These are phyloP conservation scores for Stichopus chloronotus DNA, from an alignment of 35 echinoderm and acorn worm species.

Conservation along the genomic window DNA sequence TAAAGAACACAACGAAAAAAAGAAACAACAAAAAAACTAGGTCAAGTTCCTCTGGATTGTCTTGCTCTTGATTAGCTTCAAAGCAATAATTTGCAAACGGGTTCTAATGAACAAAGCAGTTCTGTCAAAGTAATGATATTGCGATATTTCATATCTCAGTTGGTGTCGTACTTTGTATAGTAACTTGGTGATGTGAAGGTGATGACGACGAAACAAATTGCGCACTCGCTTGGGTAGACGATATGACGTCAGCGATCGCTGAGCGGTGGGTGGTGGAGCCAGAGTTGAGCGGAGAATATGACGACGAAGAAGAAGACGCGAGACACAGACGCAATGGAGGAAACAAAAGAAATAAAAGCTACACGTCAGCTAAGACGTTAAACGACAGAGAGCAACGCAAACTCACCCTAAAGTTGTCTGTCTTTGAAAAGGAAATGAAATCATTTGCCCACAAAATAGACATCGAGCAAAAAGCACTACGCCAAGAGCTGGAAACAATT, in stretches of 20 bases:
- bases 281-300: conserved; percentile 12
- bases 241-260: conserved; percentile 13
- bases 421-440: conserved; percentile 42
- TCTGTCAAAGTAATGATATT: no score
- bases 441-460: conserved; percentile 33
- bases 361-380: conserved; percentile 28
- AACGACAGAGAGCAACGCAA: conserved; percentile 41
- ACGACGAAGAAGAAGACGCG: not conserved
- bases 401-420: conserved; percentile 17
- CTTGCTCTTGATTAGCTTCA: no score
- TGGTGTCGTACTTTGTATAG: no score
- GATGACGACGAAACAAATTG: no score
- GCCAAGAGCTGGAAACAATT: conserved; percentile 5
- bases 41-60: no score
- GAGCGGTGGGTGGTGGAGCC: conserved; percentile 46
- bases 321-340: not conserved
- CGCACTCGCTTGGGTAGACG: no score
- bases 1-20: no score
- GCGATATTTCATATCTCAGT: no score
- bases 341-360: not conserved
- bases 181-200: no score
- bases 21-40: no score
- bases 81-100: no score
- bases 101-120: no score
- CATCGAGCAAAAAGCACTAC: conserved; percentile 33